phyloP scores from a whole-genome alignment of 2,888 invertebrate species.

The Sepioteuthis lessoniana region DNA sequence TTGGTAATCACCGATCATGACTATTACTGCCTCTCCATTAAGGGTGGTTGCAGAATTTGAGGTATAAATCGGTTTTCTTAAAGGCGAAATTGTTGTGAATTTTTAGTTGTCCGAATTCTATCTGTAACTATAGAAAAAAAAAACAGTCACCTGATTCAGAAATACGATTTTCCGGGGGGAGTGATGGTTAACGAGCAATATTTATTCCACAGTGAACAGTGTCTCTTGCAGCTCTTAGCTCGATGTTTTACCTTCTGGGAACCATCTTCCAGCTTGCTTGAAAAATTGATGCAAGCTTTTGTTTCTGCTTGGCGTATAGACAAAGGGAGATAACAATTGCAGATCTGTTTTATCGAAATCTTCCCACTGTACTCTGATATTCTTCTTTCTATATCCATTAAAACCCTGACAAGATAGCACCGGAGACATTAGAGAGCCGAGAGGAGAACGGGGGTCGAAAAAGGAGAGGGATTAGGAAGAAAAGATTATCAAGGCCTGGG shows the following conservation, averaged over 20 bases:
- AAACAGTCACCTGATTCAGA: too few relatives aligned
- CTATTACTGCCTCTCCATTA: too few relatives aligned
- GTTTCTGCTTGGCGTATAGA: not conserved
- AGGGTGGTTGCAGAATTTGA: too few relatives aligned
- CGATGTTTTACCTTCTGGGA: not conserved
- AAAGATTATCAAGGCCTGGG: too few relatives aligned
- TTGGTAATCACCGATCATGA: too few relatives aligned
- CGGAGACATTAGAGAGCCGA: not conserved
- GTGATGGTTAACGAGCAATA: too few relatives aligned
- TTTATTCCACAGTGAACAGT: too few relatives aligned
- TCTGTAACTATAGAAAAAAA: too few relatives aligned
- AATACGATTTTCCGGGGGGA: too few relatives aligned
- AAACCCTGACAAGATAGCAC: slow-evolving; percentile 20
- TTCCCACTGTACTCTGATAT: not conserved
- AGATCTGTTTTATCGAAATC: not conserved
- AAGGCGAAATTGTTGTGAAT: too few relatives aligned
- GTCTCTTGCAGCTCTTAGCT: not conserved
- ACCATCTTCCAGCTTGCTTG: not conserved
- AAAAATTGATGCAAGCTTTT: not conserved
- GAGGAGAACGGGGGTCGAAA: not conserved
- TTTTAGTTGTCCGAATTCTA: too few relatives aligned
- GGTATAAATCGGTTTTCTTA: too few relatives aligned
- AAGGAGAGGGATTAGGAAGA: not conserved
- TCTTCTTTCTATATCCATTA: not conserved
- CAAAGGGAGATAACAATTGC: not conserved